These are phyloP conservation scores for Pao palembangensis DNA, from an alignment of 2,113 vertebrate species.

Conservation along the genomic window DNA sequence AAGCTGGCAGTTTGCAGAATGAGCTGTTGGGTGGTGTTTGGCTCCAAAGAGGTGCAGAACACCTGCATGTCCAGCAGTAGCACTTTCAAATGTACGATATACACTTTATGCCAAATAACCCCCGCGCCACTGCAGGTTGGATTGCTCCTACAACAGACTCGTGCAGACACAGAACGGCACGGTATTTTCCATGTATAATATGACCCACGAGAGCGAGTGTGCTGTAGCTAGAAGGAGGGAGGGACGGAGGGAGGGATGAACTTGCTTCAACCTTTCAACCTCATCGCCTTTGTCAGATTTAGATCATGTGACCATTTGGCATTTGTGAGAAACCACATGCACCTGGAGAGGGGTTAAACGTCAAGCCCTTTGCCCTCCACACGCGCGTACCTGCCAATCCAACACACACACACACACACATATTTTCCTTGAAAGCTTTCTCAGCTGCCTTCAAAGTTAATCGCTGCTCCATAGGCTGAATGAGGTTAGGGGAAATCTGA, in stretches of 20 bases:
- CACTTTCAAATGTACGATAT: not conserved
- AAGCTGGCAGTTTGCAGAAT: conserved; percentile 31
- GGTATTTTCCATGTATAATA: conserved; percentile 34
- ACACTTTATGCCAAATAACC: conserved; percentile 34
- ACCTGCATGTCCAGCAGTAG: conserved; percentile 24
- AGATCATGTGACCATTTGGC: conserved; percentile 81
- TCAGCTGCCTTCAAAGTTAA: conserved; percentile 46
- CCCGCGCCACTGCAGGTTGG: conserved; percentile 51
- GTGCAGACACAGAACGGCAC: not conserved
- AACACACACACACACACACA: conserved; percentile 13
- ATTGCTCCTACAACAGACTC: conserved; percentile 16
- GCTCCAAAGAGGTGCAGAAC: conserved; percentile 34
- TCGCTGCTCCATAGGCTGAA: conserved; percentile 37
- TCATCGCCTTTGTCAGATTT: conserved; percentile 72
- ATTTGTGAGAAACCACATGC: conserved; percentile 88
- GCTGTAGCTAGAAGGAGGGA: conserved; percentile 19
- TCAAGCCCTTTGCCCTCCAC: conserved; percentile 74
- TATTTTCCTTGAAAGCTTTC: conserved; percentile 36
- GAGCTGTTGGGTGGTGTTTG: conserved; percentile 16
- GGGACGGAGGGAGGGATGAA: conserved; percentile 28
- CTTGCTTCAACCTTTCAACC: conserved; percentile 32
- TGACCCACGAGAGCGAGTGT: conserved; percentile 30
- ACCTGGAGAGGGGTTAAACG: conserved; percentile 89
- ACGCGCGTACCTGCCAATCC: conserved; percentile 28
- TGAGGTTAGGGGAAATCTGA: conserved; percentile 39